A percentile compares a stretch with the other conserved stretches of the same genome.
Evolutionary conservation across 2,797 vertebrate genomes (phyloP).

Genomic region (Serranus cabrilla): DNA sequence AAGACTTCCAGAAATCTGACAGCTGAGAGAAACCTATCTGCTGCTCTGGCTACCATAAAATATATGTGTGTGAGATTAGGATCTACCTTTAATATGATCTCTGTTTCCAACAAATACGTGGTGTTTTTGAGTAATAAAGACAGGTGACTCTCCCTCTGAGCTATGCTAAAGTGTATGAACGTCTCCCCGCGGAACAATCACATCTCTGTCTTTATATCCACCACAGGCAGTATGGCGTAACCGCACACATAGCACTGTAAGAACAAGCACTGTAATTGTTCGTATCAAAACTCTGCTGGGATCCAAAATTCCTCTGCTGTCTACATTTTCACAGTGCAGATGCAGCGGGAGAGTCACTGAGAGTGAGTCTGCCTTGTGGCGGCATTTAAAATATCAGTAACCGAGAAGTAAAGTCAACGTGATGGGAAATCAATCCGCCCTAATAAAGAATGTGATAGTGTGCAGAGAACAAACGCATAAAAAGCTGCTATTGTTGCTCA

Average conservation of each 20-base stretch:
- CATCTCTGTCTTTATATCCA: constrained; percentile 45
- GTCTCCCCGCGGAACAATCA: constrained; percentile 56
- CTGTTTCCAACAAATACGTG: constrained; percentile 2
- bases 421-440: constrained; percentile 19
- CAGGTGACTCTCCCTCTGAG: constrained; percentile 32
- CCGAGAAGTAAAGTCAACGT: constrained; percentile 14
- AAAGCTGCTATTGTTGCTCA: neutral
- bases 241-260: constrained; percentile 9
- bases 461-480: neutral
- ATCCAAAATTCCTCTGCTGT: constrained; percentile 18
- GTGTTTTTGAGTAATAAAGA: constrained; percentile 21
- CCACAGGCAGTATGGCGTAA: constrained; percentile 17
- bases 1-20: constrained; percentile 24
- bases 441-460: constrained; percentile 12
- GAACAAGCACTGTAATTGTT: constrained; percentile 55
- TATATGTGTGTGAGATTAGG: constrained; percentile 19
- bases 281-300: neutral
- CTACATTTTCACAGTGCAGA: neutral
- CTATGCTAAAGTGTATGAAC: constrained; percentile 22
- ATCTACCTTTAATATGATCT: neutral
- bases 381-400: constrained; percentile 25
- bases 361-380: constrained; percentile 15
- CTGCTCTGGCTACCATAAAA: neutral
- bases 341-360: constrained; percentile 15
- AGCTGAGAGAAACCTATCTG: constrained; percentile 26